Evolutionary conservation across 2,113 vertebrate genomes (phyloP).

Genomic region (Barnardius zonarius): DNA sequence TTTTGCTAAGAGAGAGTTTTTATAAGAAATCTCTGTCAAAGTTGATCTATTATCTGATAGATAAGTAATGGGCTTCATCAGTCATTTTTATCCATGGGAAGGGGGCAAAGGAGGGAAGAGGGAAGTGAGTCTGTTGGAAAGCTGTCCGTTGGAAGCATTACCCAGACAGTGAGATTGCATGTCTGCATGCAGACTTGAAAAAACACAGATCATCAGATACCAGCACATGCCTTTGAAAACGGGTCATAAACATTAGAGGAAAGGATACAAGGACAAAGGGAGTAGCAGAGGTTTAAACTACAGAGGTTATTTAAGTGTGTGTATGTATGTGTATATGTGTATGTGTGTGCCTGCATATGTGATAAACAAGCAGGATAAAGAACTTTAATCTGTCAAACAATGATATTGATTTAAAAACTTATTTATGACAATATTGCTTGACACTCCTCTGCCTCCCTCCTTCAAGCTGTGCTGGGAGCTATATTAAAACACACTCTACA

Average conservation of each 20-base stretch:
- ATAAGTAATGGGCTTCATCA: not conserved
- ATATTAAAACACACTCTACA: not conserved
- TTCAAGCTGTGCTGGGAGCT: not conserved
- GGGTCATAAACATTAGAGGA: slow-evolving; percentile 50
- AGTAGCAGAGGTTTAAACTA: not conserved
- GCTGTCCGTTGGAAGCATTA: slow-evolving; percentile 31
- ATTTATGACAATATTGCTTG: not conserved
- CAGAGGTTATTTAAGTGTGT: not conserved
- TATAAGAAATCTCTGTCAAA: not conserved
- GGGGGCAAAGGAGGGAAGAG: not conserved
- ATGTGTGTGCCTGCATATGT: not conserved
- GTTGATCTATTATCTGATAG: not conserved
- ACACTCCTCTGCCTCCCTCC: not conserved
- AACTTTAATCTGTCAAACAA: slow-evolving; percentile 22
- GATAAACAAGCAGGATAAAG: slow-evolving; percentile 11
- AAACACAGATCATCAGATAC: slow-evolving; percentile 24
- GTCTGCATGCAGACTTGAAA: slow-evolving; percentile 11
- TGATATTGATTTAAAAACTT: not conserved
- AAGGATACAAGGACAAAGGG: slow-evolving; percentile 50
- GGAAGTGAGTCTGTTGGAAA: not conserved
- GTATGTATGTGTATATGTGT: not conserved
- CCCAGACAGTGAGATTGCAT: slow-evolving; percentile 3
- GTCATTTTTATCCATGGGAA: not conserved
- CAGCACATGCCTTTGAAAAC: slow-evolving; percentile 30
- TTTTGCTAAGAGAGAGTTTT: slow-evolving; percentile 11